Evolutionary conservation across 2,888 invertebrate genomes (phyloP), one percentile per base, ranked within the genome.

Genomic region (Clistopyga incitator): DNA sequence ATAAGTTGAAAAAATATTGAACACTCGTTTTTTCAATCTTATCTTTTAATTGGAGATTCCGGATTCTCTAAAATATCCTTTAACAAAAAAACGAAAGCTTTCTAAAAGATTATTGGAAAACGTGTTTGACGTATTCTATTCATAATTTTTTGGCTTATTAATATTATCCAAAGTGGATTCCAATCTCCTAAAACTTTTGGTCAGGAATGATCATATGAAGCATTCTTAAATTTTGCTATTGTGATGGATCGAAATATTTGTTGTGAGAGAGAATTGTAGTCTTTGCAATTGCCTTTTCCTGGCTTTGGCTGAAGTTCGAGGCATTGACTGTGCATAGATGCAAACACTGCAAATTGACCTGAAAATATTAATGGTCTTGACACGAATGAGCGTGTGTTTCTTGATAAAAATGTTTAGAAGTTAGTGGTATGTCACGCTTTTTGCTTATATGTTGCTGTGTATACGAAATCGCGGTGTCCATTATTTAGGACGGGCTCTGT

Each of bases 401-500:
- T 64, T 50, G n/a, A 20, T 11, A 52, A 50, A 75, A 38, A 10
- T 11, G 25, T 29, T 61, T 74, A 74, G 74, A 47, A 78, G 64
- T 56, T 81, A 81, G 47, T 81, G 68, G 72, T 84, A 81, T 72
- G 81, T 64, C 47, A 71, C 64, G 81, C 81, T 84, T 81, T 78
- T 78, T 68, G 84, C 82, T 86, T 86, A 82, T 81, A 86, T 85
- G 84, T 87, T 88, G 88, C 89, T 90, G 90, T 92, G 92, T 92
- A 92, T 91, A 92, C 91, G 91, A 92, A 84, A 90, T 90, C 92
- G 91, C 91, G 93, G 91, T 92, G 90, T 92, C 92, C 92, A 91
- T 92, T 89, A 93, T 93, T 91, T 92, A 93, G 93, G 93, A 93
- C 93, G 91, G 92, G 92, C 90, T 93, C 93, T 86, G 89, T 93